These are phyloP conservation scores for Apocheima hispidaria DNA, from an alignment of 2,888 invertebrate species.

Conservation along the genomic window DNA sequence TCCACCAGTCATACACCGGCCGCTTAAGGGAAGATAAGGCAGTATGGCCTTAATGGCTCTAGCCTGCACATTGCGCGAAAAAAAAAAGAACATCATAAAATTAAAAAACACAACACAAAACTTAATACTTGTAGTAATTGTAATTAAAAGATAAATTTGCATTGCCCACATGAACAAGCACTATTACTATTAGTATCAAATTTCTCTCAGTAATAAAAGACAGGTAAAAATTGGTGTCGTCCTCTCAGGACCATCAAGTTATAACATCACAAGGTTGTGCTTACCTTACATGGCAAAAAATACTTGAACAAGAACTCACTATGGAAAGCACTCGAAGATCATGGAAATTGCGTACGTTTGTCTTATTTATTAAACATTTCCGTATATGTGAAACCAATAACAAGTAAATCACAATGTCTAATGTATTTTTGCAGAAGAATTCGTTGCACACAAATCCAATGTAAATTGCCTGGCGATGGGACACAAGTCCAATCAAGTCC, in stretches of 20 bases:
- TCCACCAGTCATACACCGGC: too few species aligned
- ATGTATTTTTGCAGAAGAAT: conserved; percentile 88
- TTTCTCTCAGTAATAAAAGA: background rate
- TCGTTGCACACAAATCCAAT: conserved; percentile 94
- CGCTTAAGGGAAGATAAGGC: background rate
- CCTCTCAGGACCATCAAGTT: conserved; percentile 7
- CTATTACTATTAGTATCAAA: background rate
- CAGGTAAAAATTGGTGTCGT: background rate
- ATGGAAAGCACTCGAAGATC: conserved; percentile 89
- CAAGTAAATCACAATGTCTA: background rate
- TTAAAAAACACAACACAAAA: background rate
- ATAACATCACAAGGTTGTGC: conserved; percentile 47
- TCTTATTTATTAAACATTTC: background rate
- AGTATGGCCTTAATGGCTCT: background rate
- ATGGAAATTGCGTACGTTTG: conserved; percentile 93
- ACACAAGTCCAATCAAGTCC: conserved; percentile 95
- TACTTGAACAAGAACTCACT: conserved; percentile 52
- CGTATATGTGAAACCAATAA: background rate
- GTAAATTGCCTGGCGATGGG: conserved; percentile 96
- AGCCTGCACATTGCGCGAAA: background rate
- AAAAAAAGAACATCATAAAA: background rate
- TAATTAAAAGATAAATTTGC: background rate
- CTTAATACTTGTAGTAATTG: too few species aligned
- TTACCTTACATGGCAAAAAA: conserved; percentile 57
- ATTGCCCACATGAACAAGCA: background rate